Evolutionary conservation across 2,113 vertebrate species (phyloP).

Genomic region (Aphyosemion australe): DNA sequence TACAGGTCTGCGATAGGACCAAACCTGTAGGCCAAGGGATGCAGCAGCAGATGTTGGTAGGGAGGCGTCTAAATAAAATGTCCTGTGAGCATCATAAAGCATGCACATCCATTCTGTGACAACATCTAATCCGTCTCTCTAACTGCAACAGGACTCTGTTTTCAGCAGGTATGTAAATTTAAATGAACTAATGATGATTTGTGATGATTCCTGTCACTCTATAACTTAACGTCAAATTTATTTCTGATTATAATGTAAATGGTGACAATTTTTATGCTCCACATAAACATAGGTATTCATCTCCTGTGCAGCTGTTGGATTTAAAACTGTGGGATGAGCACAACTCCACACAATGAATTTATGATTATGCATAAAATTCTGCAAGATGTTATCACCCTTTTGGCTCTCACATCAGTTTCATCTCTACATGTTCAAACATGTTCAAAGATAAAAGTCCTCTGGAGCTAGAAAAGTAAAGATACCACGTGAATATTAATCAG

Average conservation of each 20-base stretch:
- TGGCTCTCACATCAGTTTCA: no score
- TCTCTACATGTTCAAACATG: background rate
- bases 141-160: background rate
- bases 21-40: no score
- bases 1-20: background rate
- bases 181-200: no score
- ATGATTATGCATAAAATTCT: background rate
- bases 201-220: no score
- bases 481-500: background rate
- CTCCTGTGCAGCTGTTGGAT: background rate
- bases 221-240: background rate
- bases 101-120: background rate
- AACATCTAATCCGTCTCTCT: constrained; percentile 1
- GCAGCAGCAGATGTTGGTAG: background rate
- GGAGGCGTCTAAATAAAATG: constrained; percentile 2
- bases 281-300: background rate
- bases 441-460: background rate
- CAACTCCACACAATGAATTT: background rate
- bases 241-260: background rate
- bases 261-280: background rate
- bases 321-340: background rate
- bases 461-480: background rate
- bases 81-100: background rate
- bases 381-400: background rate
- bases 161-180: no score